Conservation (phyloP, 2,797 vertebrate genomes). For the Perodicticus potto region DNA sequence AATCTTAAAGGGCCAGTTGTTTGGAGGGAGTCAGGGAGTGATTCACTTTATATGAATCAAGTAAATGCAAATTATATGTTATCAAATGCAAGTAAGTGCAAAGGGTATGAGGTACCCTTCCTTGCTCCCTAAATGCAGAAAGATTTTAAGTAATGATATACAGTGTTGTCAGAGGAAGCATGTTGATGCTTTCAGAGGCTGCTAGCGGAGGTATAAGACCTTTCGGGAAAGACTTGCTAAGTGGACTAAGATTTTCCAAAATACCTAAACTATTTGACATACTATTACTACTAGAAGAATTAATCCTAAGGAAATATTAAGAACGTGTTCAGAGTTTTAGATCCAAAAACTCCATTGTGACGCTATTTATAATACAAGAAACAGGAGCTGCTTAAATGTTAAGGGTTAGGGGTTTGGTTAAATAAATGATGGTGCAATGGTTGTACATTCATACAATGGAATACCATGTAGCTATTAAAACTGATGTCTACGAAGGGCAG, state of each 20-base stretch:
- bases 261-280: neutral
- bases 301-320: conserved; percentile 24
- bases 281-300: conserved; percentile 11
- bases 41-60: neutral
- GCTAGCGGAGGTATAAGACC: neutral
- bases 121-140: neutral
- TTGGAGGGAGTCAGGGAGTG: neutral
- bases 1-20: neutral
- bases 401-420: neutral
- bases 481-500: neutral
- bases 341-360: neutral
- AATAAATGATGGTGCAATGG: neutral
- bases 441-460: neutral
- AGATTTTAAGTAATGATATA: neutral
- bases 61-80: neutral
- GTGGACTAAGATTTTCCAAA: conserved; percentile 12
- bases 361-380: neutral
- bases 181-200: neutral
- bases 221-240: conserved; percentile 43
- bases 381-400: neutral
- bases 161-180: conserved; percentile 1
- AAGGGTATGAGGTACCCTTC: neutral
- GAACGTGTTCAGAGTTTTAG: conserved; percentile 3
- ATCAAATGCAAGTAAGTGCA: neutral
- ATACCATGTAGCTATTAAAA: neutral